phyloP scores from a whole-genome alignment of 2,888 invertebrate genomes.

The Stenchaetothrips biformis region DNA sequence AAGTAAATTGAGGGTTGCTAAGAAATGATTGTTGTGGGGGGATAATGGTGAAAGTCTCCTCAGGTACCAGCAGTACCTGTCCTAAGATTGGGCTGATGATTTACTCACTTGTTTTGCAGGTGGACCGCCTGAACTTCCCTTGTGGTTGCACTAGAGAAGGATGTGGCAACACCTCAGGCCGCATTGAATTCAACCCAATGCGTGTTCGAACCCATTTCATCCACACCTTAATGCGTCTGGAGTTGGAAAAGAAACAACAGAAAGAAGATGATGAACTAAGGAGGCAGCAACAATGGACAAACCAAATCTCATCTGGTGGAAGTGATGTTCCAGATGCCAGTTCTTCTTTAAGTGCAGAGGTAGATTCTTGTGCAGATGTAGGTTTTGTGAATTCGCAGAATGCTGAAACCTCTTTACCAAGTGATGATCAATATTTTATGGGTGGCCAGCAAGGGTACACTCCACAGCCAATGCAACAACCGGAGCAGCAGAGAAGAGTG shows the following conservation, averaged over 20 bases:
- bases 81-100: background rate
- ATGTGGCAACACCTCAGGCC: slow-evolving; percentile 85
- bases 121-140: slow-evolving; percentile 92
- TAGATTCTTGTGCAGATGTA: slow-evolving; percentile 51
- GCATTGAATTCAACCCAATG: slow-evolving; percentile 94
- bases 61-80: no score
- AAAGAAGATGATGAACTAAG: slow-evolving; percentile 51
- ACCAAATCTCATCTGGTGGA: slow-evolving; percentile 35
- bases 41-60: no score
- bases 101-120: slow-evolving; percentile 52
- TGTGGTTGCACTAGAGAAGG: slow-evolving; percentile 94
- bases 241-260: slow-evolving; percentile 76
- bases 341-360: slow-evolving; percentile 55
- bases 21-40: no score
- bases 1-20: slow-evolving; percentile 33
- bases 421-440: slow-evolving; percentile 9
- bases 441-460: background rate
- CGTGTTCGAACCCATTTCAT: slow-evolving; percentile 95
- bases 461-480: background rate
- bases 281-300: slow-evolving; percentile 31
- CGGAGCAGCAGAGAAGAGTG: background rate
- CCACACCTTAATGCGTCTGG: slow-evolving; percentile 90
- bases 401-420: background rate
- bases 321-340: slow-evolving; percentile 53
- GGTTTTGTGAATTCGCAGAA: background rate